Evolutionary conservation across 1,140 invertebrate species (phyloP).

Genomic region (Drosophila kikkawai): DNA sequence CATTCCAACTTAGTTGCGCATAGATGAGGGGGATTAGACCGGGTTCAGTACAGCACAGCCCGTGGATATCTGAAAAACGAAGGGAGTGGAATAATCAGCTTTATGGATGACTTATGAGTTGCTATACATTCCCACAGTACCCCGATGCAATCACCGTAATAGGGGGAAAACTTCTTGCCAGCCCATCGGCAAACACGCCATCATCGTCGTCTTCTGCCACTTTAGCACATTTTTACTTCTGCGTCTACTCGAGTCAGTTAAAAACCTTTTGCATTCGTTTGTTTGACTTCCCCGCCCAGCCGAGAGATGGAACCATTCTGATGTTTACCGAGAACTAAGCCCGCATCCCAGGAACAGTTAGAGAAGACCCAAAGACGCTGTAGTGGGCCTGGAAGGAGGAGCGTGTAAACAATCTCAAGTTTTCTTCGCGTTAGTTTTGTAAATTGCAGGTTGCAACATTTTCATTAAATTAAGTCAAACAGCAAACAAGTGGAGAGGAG

Average conservation of each 20-base stretch:
- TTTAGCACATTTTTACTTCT: slow-evolving; percentile 49
- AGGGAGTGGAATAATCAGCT: slow-evolving; percentile 31
- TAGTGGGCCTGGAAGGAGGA: slow-evolving; percentile 12
- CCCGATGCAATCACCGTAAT: slow-evolving; percentile 44
- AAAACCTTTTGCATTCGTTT: slow-evolving; percentile 68
- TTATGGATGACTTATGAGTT: slow-evolving; percentile 34
- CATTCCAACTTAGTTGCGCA: slow-evolving; percentile 63
- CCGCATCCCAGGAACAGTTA: slow-evolving; percentile 54
- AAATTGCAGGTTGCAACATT: slow-evolving; percentile 83
- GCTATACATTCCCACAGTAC: slow-evolving; percentile 1
- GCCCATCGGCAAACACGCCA: slow-evolving; percentile 31
- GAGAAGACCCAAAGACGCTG: slow-evolving; percentile 25
- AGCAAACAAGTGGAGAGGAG: slow-evolving; percentile 62
- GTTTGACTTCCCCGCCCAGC: slow-evolving; percentile 57
- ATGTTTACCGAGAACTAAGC: slow-evolving; percentile 71
- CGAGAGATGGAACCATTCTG: slow-evolving; percentile 44
- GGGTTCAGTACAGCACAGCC: slow-evolving; percentile 19
- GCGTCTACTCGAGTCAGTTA: slow-evolving; percentile 44
- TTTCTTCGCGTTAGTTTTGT: slow-evolving; percentile 72
- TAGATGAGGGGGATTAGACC: slow-evolving; percentile 38
- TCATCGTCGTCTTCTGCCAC: slow-evolving; percentile 36
- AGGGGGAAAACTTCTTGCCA: slow-evolving; percentile 9
- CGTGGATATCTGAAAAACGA: slow-evolving; percentile 42
- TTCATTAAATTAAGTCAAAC: slow-evolving; percentile 82
- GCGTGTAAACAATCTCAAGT: slow-evolving; percentile 73